Evolutionary conservation across 1,140 invertebrate genomes (phyloP), one percentile per base, ranked within the genome.

Genomic region (Agrypnia vestita): DNA sequence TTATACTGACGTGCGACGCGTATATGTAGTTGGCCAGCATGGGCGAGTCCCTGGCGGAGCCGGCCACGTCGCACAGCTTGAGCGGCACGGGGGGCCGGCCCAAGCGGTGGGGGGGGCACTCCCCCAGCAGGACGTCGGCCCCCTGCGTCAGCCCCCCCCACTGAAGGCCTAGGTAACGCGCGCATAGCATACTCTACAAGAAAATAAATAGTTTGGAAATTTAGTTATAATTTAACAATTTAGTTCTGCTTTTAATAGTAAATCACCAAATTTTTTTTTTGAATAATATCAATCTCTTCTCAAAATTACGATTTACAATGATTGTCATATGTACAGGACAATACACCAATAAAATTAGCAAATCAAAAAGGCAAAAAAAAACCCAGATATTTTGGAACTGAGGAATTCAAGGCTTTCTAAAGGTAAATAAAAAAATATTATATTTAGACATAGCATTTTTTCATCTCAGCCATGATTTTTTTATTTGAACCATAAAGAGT

Each of bases 21-120:
- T 93, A 96, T 25, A 97, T 86, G 85, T 97, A 97, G 87, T 96
- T 97, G 72, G 93, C 91, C n/a, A 97, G 86, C 95, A 97, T 96
- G 59, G 91, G 88, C 11, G 94, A 94, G 64, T 90, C 90, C 15
- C 96, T 85, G 25, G 95, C 92, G 51, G 71, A 93, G 91, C 96
- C 96, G 35, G 95, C 95, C 69, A 97, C 92, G 86, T 97, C 96
- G 91, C 95, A 97, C 15, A 97, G 89, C 86, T 96, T 93, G 25
- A 97, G 86, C 59, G 88, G 84, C 59, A 86, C 85, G 3, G 85
- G 84, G 17, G 87, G 86, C 17, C 86, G 85, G 53, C 84, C 13
- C 84, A 86, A 56, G 85, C 86, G 76, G 0, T 92, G 93, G 17
- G 94, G 91, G 85, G 94, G 91, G 84, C 91, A 92, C 83, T 90